A percentile compares a stretch with the other conserved stretches of the same genome.
phyloP scores from a whole-genome alignment of 2,888 invertebrate genomes.

The Coleophora deauratella region DNA sequence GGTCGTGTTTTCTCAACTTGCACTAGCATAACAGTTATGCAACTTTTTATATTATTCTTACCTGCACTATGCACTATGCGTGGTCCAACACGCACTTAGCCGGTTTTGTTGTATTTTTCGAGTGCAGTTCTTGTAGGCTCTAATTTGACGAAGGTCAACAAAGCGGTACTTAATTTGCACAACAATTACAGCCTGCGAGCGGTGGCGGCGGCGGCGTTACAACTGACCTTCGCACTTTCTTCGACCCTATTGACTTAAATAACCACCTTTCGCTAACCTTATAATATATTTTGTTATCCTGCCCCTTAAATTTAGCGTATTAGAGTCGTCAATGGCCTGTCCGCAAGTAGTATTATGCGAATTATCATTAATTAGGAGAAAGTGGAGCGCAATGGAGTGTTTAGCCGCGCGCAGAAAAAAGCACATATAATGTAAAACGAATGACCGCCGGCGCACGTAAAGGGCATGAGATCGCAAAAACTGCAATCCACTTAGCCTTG shows the following conservation, averaged over 20 bases:
- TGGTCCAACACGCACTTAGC: too few relatives aligned
- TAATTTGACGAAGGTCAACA: neutral
- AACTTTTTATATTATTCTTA: too few relatives aligned
- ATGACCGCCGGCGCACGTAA: conserved; percentile 37
- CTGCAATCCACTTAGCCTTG: conserved; percentile 1
- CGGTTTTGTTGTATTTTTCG: too few relatives aligned
- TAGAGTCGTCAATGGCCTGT: neutral
- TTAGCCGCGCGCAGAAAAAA: conserved; percentile 36
- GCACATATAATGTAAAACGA: conserved; percentile 20
- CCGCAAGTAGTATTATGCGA: neutral
- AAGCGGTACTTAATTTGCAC: neutral
- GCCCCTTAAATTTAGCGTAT: neutral
- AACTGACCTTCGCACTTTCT: conserved; percentile 11
- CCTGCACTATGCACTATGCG: too few relatives aligned
- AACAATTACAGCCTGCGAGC: neutral
- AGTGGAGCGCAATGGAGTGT: conserved; percentile 39
- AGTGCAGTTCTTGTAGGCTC: neutral
- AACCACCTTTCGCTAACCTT: conserved; percentile 3
- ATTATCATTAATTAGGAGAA: conserved; percentile 47
- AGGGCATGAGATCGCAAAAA: conserved; percentile 31
- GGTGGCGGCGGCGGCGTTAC: neutral
- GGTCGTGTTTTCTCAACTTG: too few relatives aligned
- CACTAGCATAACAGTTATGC: too few relatives aligned
- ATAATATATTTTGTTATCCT: neutral
- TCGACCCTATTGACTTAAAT: conserved; percentile 9